These are phyloP conservation scores for Gobius niger DNA, from an alignment of 2,113 vertebrate species.

Conservation along the genomic window DNA sequence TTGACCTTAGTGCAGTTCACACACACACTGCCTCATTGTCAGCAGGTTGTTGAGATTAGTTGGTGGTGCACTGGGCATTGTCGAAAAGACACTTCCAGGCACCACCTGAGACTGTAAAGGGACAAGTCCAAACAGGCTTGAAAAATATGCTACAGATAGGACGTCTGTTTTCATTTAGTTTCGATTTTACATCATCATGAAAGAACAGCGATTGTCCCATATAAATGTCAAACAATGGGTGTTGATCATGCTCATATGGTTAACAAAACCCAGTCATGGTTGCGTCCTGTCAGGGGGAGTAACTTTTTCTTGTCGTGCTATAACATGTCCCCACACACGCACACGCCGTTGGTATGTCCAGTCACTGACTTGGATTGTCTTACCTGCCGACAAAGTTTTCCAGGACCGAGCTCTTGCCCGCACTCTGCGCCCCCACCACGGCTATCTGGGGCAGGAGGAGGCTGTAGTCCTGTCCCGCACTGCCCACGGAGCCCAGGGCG, in stretches of 20 bases:
- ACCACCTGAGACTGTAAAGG: conserved; percentile 20
- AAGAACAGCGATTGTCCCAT: too few relatives aligned
- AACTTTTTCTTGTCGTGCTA: not conserved
- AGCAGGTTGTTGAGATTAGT: conserved; percentile 30
- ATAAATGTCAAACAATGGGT: too few relatives aligned
- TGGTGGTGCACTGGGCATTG: conserved; percentile 17
- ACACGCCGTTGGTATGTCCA: too few relatives aligned
- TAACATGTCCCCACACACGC: not conserved
- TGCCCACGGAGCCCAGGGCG: conserved; percentile 83
- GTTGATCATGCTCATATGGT: too few relatives aligned
- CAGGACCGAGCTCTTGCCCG: conserved; percentile 88
- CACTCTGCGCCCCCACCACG: conserved; percentile 88
- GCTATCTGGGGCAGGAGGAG: conserved; percentile 87
- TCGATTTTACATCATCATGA: not conserved
- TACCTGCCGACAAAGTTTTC: conserved; percentile 90
- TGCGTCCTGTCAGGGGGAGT: too few relatives aligned
- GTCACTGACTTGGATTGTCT: conserved; percentile 1
- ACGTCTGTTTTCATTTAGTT: not conserved
- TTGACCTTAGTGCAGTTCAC: not conserved
- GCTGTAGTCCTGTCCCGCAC: conserved; percentile 82
- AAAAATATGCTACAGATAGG: not conserved
- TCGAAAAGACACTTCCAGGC: conserved; percentile 17
- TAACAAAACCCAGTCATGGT: too few relatives aligned
- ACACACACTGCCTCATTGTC: not conserved
- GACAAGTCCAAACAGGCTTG: not conserved